These are phyloP conservation scores for Gymnopithys bicolor DNA, from an alignment of 2,797 vertebrate genomes.

Conservation along the genomic window DNA sequence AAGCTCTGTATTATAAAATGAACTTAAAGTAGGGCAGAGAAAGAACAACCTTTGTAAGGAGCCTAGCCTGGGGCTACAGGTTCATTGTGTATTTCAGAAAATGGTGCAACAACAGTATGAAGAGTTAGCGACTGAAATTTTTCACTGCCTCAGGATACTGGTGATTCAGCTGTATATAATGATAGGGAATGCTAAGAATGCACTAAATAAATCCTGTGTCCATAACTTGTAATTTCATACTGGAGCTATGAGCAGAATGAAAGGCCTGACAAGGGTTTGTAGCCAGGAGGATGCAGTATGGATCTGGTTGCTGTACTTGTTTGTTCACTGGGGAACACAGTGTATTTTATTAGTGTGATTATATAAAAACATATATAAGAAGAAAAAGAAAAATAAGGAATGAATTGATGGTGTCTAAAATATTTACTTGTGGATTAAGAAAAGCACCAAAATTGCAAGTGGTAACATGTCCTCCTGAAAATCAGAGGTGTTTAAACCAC, in stretches of 20 bases:
- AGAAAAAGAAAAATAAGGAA: constrained; percentile 15
- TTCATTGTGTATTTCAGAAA: constrained; percentile 70
- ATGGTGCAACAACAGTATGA: constrained; percentile 51
- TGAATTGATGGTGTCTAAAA: neutral
- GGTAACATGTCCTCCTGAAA: neutral
- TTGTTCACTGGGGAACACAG: neutral
- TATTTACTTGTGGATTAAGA: constrained; percentile 2
- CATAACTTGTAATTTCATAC: constrained; percentile 47
- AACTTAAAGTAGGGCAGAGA: constrained; percentile 74
- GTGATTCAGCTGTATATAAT: constrained; percentile 70
- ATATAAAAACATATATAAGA: neutral
- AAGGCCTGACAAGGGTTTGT: constrained; percentile 21
- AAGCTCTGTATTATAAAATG: constrained; percentile 73
- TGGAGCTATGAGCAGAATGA: constrained; percentile 26
- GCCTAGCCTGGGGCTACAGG: constrained; percentile 67
- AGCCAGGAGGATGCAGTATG: neutral
- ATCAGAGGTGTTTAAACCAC: neutral
- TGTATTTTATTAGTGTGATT: neutral
- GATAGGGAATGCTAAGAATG: constrained; percentile 60
- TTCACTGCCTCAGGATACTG: constrained; percentile 59
- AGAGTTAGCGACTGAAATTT: constrained; percentile 72
- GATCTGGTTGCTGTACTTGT: neutral
- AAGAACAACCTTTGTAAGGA: constrained; percentile 74
- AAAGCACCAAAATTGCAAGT: neutral
- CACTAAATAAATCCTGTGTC: constrained; percentile 62